Evolutionary conservation across 2,888 invertebrate species (phyloP).

Genomic region (Papilio demoleus): DNA sequence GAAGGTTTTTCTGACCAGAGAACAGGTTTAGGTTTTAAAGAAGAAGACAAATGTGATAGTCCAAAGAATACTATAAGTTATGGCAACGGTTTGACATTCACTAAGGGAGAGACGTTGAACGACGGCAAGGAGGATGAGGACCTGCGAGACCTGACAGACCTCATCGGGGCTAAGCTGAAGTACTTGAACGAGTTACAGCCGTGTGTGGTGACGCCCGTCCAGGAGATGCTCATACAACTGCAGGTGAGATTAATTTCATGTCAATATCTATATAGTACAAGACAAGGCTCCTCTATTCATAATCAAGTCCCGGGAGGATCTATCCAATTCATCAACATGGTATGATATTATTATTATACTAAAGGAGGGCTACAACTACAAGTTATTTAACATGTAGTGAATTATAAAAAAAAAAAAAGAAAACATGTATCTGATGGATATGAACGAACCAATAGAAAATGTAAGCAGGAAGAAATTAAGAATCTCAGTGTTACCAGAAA

Average conservation of each 20-base stretch:
- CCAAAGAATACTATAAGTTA: constrained; percentile 71
- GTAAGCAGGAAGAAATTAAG: constrained; percentile 69
- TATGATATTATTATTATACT: too few relatives aligned
- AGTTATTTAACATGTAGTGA: too few relatives aligned
- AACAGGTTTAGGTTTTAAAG: constrained; percentile 77
- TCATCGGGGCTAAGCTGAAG: constrained; percentile 80
- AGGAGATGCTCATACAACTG: constrained; percentile 82
- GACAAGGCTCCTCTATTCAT: too few relatives aligned
- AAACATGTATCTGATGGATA: constrained; percentile 67
- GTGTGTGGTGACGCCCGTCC: constrained; percentile 75
- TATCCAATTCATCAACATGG: too few relatives aligned
- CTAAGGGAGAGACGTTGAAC: constrained; percentile 80
- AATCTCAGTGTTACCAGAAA: constrained; percentile 71
- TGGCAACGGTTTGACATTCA: constrained; percentile 76
- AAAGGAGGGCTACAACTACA: too few relatives aligned
- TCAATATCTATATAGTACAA: too few relatives aligned
- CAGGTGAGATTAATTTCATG: constrained; percentile 66
- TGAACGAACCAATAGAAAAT: constrained; percentile 58
- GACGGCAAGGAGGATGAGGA: constrained; percentile 70
- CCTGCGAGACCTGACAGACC: constrained; percentile 65
- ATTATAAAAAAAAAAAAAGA: constrained; percentile 67
- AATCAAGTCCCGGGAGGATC: too few relatives aligned
- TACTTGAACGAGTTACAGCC: constrained; percentile 79
- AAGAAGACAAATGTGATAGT: constrained; percentile 54
- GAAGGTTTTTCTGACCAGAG: constrained; percentile 76